Percentiles rank a stretch among this genome's conserved stretches.
Conservation (phyloP, 2,113 vertebrate genomes). For the Caretta caretta region DNA sequence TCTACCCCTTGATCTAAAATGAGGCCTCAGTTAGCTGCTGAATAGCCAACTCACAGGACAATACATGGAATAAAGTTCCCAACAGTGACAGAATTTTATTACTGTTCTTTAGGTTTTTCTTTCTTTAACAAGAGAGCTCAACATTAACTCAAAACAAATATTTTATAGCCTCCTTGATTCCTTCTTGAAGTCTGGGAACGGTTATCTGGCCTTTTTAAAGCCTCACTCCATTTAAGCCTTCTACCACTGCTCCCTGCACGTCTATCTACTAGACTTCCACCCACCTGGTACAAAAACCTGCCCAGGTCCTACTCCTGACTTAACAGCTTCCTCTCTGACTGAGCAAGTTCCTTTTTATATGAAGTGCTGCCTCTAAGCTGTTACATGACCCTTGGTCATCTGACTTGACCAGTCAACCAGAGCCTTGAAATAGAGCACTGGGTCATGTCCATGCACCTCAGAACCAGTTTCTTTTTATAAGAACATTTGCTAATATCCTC, state of each 20-base stretch:
- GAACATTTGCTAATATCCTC: not conserved
- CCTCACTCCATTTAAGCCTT: not conserved
- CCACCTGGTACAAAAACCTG: not conserved
- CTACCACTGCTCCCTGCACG: not conserved
- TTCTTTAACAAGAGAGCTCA: not conserved
- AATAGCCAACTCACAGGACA: not conserved
- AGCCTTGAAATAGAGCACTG: rapidly evolving
- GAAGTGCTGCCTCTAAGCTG: not conserved
- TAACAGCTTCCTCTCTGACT: not conserved
- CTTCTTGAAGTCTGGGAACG: not conserved
- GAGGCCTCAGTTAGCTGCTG: not conserved
- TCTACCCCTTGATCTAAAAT: not conserved
- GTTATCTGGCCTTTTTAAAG: not conserved
- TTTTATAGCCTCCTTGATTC: not conserved
- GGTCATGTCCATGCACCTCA: no score
- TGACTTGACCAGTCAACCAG: not conserved
- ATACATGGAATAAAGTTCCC: not conserved
- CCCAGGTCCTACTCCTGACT: not conserved
- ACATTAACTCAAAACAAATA: not conserved
- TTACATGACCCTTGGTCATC: not conserved
- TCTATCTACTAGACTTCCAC: not conserved
- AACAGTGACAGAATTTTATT: not conserved
- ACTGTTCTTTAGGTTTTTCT: not conserved
- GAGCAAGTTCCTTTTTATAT: not conserved
- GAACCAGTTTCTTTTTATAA: not conserved